These are phyloP conservation scores for Melinaea menophilus DNA, from an alignment of 2,888 invertebrate genomes.

Conservation along the genomic window DNA sequence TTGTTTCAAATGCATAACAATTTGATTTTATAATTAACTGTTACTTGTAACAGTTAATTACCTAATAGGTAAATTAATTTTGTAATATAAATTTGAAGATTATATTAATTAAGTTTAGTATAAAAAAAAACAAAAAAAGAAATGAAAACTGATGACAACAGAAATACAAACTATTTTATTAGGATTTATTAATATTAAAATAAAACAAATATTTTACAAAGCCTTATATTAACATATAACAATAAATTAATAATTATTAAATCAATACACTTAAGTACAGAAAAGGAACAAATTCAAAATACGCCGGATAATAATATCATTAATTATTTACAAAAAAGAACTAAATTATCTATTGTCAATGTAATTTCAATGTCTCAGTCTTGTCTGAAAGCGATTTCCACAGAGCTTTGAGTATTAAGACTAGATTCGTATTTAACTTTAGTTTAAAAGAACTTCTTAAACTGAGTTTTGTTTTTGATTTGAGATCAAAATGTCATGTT, in stretches of 20 bases:
- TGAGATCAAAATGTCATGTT: conserved; percentile 9
- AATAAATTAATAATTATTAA: conserved; percentile 55
- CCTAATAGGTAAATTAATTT: too few relatives aligned
- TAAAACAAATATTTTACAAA: conserved; percentile 39
- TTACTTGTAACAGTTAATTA: too few relatives aligned
- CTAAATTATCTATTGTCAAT: conserved; percentile 44
- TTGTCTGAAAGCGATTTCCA: conserved; percentile 48
- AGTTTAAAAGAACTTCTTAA: background rate
- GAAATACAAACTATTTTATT: background rate
- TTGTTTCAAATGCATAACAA: too few relatives aligned
- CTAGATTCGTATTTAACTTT: conserved; percentile 51
- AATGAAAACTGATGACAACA: background rate
- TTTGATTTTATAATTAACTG: too few relatives aligned
- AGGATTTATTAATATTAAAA: conserved; percentile 16
- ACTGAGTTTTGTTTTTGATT: background rate
- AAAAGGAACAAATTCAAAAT: conserved; percentile 58
- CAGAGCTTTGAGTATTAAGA: conserved; percentile 55
- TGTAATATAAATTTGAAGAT: too few relatives aligned
- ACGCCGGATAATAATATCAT: conserved; percentile 31
- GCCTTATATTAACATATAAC: conserved; percentile 64
- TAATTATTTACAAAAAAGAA: conserved; percentile 39
- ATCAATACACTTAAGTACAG: conserved; percentile 57
- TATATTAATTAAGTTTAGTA: too few relatives aligned
- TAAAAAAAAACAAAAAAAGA: background rate
- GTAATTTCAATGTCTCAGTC: conserved; percentile 49